These are phyloP conservation scores for Sinocyclocheilus anshuiensis DNA, from an alignment of 2,113 vertebrate species.

Conservation along the genomic window DNA sequence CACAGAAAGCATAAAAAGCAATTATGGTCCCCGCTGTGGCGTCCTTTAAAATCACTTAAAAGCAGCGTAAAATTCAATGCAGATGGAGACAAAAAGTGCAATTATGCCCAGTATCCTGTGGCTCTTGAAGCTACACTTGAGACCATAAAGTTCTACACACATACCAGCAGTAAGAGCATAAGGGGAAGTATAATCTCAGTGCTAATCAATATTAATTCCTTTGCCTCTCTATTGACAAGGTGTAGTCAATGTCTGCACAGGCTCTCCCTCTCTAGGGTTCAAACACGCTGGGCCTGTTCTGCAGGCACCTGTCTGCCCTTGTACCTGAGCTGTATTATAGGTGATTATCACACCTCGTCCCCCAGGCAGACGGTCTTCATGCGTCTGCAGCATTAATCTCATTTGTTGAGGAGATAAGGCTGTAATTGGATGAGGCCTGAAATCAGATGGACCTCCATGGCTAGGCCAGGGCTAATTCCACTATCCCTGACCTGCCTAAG, in stretches of 20 bases:
- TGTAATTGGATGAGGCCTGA: constrained; percentile 83
- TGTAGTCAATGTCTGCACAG: not conserved
- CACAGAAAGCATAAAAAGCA: constrained; percentile 66
- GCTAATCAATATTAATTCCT: constrained; percentile 44
- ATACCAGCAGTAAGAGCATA: constrained; percentile 64
- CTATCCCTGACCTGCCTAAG: constrained; percentile 77
- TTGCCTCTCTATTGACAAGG: not conserved
- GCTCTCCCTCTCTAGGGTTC: constrained; percentile 49
- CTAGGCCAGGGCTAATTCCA: constrained; percentile 72
- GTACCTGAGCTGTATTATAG: constrained; percentile 65
- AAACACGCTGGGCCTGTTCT: constrained; percentile 50
- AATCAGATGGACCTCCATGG: constrained; percentile 76
- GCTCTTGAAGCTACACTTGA: constrained; percentile 66
- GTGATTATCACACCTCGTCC: constrained; percentile 71
- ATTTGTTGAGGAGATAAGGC: constrained; percentile 80
- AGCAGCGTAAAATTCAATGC: constrained; percentile 62
- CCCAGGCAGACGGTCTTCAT: constrained; percentile 66
- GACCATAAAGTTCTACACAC: constrained; percentile 63
- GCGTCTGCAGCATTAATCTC: constrained; percentile 74
- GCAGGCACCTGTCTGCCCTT: constrained; percentile 60
- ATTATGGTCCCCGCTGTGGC: constrained; percentile 58
- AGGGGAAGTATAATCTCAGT: constrained; percentile 59
- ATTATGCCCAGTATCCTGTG: constrained; percentile 69
- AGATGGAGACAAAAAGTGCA: constrained; percentile 66
- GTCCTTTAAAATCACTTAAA: constrained; percentile 65